These are phyloP conservation scores for Rhagoletis zephyria DNA, from an alignment of 1,140 invertebrate genomes.

Conservation along the genomic window DNA sequence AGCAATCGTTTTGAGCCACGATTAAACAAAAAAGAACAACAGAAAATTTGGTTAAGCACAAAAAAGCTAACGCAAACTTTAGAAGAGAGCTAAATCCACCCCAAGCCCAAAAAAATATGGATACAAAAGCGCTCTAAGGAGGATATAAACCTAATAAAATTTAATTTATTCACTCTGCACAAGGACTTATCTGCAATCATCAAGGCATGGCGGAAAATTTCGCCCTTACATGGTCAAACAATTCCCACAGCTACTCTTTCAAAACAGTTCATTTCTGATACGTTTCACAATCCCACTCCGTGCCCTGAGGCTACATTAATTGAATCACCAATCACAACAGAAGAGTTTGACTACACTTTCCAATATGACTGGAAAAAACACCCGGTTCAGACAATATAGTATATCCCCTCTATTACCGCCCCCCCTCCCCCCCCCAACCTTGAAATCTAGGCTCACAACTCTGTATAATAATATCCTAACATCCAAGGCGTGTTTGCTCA, in stretches of 20 bases:
- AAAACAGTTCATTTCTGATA: not conserved
- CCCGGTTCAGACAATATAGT: not conserved
- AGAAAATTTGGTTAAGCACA: not conserved
- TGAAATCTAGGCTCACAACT: not conserved
- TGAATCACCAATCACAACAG: no score
- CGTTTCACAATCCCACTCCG: not conserved
- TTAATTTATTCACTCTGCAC: not conserved
- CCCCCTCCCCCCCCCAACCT: not conserved
- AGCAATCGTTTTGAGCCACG: not conserved
- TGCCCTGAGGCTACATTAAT: not conserved
- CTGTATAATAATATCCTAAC: no score
- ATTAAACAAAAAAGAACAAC: not conserved
- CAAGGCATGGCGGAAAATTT: not conserved
- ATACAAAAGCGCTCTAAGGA: no score
- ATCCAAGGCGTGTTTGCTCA: no score
- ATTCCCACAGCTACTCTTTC: not conserved
- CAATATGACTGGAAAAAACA: conserved; percentile 2
- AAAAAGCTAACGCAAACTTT: not conserved
- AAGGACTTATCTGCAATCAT: not conserved
- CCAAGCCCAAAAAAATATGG: no score
- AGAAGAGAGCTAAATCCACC: not conserved
- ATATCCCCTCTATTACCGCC: not conserved
- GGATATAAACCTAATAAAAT: no score
- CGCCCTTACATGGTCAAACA: not conserved
- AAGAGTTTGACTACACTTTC: no score